These are phyloP conservation scores for Drosophila yooni DNA, from an alignment of 2,888 invertebrate genomes.

Conservation along the genomic window DNA sequence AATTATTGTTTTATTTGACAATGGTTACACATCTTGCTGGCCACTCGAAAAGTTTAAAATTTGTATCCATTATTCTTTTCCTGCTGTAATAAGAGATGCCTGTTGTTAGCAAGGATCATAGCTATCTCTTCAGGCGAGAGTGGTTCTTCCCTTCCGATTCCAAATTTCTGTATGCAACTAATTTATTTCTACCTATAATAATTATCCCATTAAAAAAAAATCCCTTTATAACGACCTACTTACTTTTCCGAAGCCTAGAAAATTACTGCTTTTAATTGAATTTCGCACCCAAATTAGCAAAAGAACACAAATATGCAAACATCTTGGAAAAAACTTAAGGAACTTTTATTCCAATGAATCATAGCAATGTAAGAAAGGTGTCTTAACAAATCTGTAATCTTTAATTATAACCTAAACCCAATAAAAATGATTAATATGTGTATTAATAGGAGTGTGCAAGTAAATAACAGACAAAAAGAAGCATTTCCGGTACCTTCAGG, in stretches of 20 bases:
- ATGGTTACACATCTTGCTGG: too few species aligned
- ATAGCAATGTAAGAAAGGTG: neutral
- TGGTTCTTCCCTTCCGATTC: neutral
- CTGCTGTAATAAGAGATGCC: neutral
- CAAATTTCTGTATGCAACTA: neutral
- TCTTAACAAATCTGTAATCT: neutral
- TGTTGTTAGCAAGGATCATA: neutral
- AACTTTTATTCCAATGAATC: neutral
- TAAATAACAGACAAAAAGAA: neutral
- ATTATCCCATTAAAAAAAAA: neutral
- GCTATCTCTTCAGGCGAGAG: neutral
- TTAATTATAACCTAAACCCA: neutral
- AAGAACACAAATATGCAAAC: neutral
- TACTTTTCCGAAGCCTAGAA: neutral
- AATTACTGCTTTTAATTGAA: neutral
- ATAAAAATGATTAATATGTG: neutral
- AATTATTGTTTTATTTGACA: too few species aligned
- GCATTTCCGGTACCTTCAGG: neutral
- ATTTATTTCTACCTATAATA: too few species aligned
- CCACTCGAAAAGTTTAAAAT: too few species aligned
- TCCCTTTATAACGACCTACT: neutral
- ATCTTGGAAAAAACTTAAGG: neutral
- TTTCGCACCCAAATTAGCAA: neutral
- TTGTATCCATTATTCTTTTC: too few species aligned
- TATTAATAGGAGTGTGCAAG: neutral